A percentile compares a stretch with the other conserved stretches of the same genome.
These are phyloP conservation scores for Trichonephila inaurata DNA, from an alignment of 1,140 invertebrate species.

Conservation along the genomic window DNA sequence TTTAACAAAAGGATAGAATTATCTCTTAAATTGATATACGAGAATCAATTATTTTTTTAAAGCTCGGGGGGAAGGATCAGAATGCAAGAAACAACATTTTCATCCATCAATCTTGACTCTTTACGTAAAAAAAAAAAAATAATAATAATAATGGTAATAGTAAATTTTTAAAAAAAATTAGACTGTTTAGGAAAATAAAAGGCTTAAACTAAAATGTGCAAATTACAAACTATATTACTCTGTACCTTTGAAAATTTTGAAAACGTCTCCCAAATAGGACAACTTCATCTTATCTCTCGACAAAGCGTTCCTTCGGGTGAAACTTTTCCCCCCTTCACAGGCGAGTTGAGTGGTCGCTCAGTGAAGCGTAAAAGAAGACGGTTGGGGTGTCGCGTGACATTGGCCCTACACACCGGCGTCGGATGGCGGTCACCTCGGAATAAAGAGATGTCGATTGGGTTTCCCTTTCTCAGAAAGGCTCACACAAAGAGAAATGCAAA, in stretches of 20 bases:
- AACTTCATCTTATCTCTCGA: background rate
- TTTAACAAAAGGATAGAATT: no score
- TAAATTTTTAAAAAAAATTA: no score
- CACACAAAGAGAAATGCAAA: background rate
- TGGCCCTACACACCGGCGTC: background rate
- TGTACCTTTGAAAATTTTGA: background rate
- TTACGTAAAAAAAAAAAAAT: no score
- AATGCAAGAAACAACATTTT: no score
- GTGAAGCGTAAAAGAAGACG: background rate
- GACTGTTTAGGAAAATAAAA: no score
- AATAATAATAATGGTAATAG: no score
- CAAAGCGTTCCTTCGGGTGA: background rate
- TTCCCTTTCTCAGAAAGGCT: background rate
- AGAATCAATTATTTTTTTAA: no score
- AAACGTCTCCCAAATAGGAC: no score
- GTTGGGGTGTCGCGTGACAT: slow-evolving; percentile 11
- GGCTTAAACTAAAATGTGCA: no score
- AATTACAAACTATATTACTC: background rate
- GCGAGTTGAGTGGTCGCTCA: slow-evolving; percentile 3
- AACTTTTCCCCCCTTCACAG: background rate
- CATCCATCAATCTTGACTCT: no score
- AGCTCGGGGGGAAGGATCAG: no score
- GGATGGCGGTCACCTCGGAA: background rate
- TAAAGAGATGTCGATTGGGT: background rate
- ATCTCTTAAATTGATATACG: no score